A percentile compares a stretch with the other conserved stretches of the same genome.
These are phyloP conservation scores for Apocheima hispidaria DNA, from an alignment of 2,888 invertebrate genomes.

Conservation along the genomic window DNA sequence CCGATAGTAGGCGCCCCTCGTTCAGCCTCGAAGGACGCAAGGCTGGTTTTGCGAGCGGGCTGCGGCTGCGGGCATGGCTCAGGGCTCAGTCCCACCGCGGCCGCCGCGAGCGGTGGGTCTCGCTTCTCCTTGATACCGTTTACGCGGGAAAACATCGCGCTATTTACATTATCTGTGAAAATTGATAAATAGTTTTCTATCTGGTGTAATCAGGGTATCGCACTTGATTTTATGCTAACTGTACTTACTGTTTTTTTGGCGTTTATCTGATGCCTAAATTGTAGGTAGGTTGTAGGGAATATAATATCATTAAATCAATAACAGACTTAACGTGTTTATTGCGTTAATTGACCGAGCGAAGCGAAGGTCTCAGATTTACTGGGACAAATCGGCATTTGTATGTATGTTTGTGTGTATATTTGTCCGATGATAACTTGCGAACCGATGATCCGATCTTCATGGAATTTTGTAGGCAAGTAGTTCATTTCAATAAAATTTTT, in stretches of 20 bases:
- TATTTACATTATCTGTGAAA: neutral
- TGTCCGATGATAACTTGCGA: no score
- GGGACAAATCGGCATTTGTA: no score
- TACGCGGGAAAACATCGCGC: conserved; percentile 36
- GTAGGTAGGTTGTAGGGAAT: neutral
- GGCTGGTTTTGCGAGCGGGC: conserved; percentile 35
- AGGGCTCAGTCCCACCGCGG: conserved; percentile 83
- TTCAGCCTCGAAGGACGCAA: neutral
- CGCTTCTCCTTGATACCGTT: conserved; percentile 35
- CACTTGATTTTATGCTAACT: neutral
- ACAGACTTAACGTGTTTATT: no score
- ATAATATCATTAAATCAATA: no score
- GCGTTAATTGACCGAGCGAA: no score
- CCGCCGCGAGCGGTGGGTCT: conserved; percentile 79
- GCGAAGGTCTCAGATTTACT: no score
- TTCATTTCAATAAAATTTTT: no score
- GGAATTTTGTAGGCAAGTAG: no score
- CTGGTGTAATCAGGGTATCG: neutral
- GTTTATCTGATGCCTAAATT: neutral
- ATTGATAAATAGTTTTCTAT: neutral
- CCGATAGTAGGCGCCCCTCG: conserved; percentile 4
- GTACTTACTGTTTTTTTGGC: neutral
- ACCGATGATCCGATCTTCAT: no score
- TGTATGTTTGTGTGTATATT: no score
- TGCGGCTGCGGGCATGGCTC: no score